Evolutionary conservation across 2,113 vertebrate genomes (phyloP), one percentile per base, ranked within the genome.

Genomic region (Xiphophorus hellerii): DNA sequence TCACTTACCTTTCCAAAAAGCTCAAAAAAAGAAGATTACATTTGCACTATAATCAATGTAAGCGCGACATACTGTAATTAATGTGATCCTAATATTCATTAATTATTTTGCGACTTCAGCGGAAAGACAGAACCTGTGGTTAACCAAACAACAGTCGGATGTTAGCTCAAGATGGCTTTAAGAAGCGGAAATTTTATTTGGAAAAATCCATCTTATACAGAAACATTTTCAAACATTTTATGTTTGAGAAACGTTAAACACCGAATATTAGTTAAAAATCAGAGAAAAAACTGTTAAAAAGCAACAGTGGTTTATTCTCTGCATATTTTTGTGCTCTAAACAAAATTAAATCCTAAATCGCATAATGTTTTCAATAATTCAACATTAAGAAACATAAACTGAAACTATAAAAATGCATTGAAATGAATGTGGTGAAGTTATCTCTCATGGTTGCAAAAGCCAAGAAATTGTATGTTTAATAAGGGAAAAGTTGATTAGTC

Each of bases 51-150:
- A 70, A 61, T 65, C 73, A 62, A 60, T 80, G 77, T 77, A 65
- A 80, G 39, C 33, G 31, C 35, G 66, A 65, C 61, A 71, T 60
- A 35, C 51, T 37, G 33, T 35, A 42, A 71, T 86, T 66, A 66
- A 88, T 73, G 62, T 82, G 74, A 54, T 67, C 61, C n/a, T 75
- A 78, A 84, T 84, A 73, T 82, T 80, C 48, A 78, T 66, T 54
- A 51, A 62, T 87, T 37, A 37, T 71, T 54, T 63, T 77, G 69
- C 69, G 30, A 71, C 74, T 84, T 75, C 61, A 74, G 71, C 39
- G 74, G 54, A 62, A 74, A 80, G 74, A 62, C 9, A 39, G 54
- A 74, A 60, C 17, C 3, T 48, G 39, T 42, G 39, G 14, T 48
- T 17, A 48, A 17, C 44, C 44, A 20, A 48, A 48, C 44, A 48